Evolutionary conservation across 2,113 vertebrate genomes (phyloP).

Genomic region (Anser brachyrhynchus): DNA sequence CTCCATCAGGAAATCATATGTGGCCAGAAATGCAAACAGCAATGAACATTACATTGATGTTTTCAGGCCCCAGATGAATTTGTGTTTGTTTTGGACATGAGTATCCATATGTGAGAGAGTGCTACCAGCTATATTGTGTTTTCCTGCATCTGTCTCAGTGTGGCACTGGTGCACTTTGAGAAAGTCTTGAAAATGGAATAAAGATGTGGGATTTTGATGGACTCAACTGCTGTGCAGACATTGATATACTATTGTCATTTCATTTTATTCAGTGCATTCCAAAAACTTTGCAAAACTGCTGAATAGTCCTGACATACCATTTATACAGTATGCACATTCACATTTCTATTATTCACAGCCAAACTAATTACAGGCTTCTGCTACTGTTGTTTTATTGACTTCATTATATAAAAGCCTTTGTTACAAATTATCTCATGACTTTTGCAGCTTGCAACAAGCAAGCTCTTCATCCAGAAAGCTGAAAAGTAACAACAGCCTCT

Average conservation of each 20-base stretch:
- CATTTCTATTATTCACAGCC: background rate
- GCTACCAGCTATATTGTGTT: conserved; percentile 4
- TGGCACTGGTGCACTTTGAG: conserved; percentile 65
- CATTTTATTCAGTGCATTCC: background rate
- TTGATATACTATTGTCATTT: background rate
- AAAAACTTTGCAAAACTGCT: background rate
- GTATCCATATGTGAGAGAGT: background rate
- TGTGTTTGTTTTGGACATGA: background rate
- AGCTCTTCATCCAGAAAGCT: background rate
- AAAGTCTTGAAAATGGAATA: conserved; percentile 7
- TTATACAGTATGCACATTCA: background rate
- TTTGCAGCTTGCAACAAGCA: background rate
- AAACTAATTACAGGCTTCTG: background rate
- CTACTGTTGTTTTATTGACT: background rate
- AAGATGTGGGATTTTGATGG: background rate
- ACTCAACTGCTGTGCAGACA: background rate
- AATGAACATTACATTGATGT: background rate
- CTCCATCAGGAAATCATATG: background rate
- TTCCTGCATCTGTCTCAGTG: conserved; percentile 56
- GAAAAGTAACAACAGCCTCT: background rate
- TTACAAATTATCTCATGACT: background rate
- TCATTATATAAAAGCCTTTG: background rate
- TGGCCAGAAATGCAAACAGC: background rate
- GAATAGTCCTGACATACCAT: background rate
- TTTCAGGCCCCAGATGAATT: background rate